Base-by-base conservation (phyloP, 2,888 invertebrate genomes). In the Tortricodes alternella region DNA sequence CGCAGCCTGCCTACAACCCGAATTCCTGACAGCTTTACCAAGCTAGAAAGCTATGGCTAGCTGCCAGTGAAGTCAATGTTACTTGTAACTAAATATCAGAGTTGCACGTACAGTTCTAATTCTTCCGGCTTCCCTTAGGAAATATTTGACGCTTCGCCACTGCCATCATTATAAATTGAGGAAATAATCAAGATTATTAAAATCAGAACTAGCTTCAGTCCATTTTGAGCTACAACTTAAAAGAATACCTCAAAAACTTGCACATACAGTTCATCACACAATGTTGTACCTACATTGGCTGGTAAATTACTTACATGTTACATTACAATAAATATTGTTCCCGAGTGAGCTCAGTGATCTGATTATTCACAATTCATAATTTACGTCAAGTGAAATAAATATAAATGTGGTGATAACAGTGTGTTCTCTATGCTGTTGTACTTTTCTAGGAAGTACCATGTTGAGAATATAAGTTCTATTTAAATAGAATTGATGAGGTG, bases 291-390 rank as follows among this genome's bases (percentile, higher is more conserved):
- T 55, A 55, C 38, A 53, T 48, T 48, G 43, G 55, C 55, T 41
- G 41, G 48, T 35, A 43, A 15, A 9, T 48, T 48, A 53, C 41
- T 53, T 41, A 48, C 18, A 37, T 53, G 27, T 29, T 29, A 44
- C 16, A 49, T 32, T 49, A 55, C 55, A 55, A 43, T 55, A 62
- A 63, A 66, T 66, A 71, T 80, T 85, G 85, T 78, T 85, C 85
- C 85, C 85, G 70, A 71, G 67, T 82, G 83, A 85, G 83, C 85
- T 82, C 80, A 73, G 16, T 49, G 71, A 46, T 41, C 46, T 41
- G 41, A 29, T 32, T 29, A 35, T 49, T 29, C 53, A 41, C 48
- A 53, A 46, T 52, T 53, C 44, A 29, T 46, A 53, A 34, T 43
- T 35, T 19, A 52, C 27, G 39, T 38, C 32, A 9, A 37, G 27